Conservation (phyloP, 2,113 vertebrate genomes). For the Dryoscopus gambensis region DNA sequence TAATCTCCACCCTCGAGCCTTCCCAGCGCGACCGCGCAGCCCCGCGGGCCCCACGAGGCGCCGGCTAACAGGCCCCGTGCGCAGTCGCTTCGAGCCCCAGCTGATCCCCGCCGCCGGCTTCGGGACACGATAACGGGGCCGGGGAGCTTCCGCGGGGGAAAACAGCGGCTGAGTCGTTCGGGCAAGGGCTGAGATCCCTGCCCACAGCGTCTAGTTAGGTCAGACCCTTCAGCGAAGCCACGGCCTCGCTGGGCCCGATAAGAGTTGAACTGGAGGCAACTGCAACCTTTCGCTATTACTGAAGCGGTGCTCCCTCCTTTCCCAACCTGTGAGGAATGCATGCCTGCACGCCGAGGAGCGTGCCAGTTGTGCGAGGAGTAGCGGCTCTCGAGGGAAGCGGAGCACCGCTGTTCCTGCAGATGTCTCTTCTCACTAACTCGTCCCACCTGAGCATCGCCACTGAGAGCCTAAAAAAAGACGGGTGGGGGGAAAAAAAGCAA, state of each 20-base stretch:
- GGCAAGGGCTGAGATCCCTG: background rate
- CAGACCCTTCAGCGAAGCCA: background rate
- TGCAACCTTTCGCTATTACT: background rate
- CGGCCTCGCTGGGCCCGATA: background rate
- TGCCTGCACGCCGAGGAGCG: background rate
- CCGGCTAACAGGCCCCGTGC: background rate
- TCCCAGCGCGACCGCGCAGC: background rate
- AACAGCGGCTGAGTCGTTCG: accelerated
- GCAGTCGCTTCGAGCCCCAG: background rate
- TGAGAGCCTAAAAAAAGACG: background rate
- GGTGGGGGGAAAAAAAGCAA: background rate
- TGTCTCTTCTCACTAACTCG: background rate
- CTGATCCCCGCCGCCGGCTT: background rate
- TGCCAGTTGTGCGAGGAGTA: accelerated
- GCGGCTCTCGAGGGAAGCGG: too few relatives aligned
- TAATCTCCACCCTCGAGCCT: background rate
- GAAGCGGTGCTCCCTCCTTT: background rate
- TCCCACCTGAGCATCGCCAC: background rate
- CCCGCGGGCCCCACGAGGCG: background rate
- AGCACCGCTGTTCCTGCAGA: too few relatives aligned
- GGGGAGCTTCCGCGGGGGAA: background rate
- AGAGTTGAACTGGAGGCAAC: background rate
- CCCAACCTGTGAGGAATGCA: too few relatives aligned
- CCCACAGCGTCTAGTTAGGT: too few relatives aligned
- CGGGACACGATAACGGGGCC: accelerated